phyloP scores from a whole-genome alignment of 2,888 invertebrate species.

The Chymomyza procnemis region DNA sequence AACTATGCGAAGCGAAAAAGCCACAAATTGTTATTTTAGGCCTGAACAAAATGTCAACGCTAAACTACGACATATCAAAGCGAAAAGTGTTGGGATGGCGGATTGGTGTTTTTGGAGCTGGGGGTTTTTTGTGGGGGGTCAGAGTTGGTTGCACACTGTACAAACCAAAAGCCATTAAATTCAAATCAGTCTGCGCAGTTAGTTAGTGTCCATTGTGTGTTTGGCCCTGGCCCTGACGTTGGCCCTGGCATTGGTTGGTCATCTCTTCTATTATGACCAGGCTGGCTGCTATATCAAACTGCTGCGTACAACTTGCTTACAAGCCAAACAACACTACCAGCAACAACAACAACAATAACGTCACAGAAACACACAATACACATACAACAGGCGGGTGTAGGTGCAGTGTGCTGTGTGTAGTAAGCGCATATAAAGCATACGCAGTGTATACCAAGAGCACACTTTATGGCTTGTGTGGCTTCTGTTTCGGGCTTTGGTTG shows the following conservation, averaged over 20 bases:
- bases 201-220: conserved; percentile 67
- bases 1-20: conserved; percentile 33
- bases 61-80: background rate
- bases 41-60: conserved; percentile 2
- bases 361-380: background rate
- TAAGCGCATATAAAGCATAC: conserved; percentile 50
- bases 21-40: conserved; percentile 49
- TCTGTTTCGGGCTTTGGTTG: conserved; percentile 28
- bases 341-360: conserved; percentile 1
- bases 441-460: conserved; percentile 34
- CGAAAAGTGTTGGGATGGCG: background rate
- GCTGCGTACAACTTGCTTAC: background rate
- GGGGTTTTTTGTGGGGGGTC: background rate
- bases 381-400: background rate
- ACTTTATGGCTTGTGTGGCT: conserved; percentile 32
- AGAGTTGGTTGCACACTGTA: background rate
- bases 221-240: background rate
- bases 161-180: conserved; percentile 45
- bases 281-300: background rate
- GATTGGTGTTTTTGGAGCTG: background rate
- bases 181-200: conserved; percentile 67
- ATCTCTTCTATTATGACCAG: conserved; percentile 5
- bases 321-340: background rate
- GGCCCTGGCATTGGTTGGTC: conserved; percentile 17
- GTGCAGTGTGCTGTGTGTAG: background rate